phyloP scores from a whole-genome alignment of 2,888 invertebrate genomes.

The Ephialtes manifestator region DNA sequence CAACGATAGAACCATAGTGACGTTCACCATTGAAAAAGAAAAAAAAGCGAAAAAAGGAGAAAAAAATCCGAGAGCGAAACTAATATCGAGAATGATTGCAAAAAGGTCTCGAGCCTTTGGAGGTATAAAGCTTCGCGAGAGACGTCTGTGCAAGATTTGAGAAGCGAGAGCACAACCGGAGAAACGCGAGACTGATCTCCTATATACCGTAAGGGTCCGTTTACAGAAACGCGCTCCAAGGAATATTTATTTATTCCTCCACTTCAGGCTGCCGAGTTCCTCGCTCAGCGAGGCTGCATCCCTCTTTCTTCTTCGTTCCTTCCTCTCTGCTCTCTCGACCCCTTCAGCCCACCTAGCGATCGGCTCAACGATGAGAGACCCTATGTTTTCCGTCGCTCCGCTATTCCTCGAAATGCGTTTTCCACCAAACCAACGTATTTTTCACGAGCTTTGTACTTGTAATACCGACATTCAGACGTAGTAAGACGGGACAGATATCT shows the following conservation, averaged over 20 bases:
- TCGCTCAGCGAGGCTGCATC: constrained; percentile 4
- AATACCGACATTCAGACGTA: constrained; percentile 4
- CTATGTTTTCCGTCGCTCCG: constrained; percentile 19
- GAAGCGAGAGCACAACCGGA: constrained; percentile 40
- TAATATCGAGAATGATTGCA: constrained; percentile 70
- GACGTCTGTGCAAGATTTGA: constrained; percentile 64
- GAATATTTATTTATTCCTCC: constrained; percentile 70
- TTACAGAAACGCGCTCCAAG: constrained; percentile 61
- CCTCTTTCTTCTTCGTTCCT: not conserved
- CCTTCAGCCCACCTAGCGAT: not conserved
- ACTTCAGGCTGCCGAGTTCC: constrained; percentile 46
- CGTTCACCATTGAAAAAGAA: constrained; percentile 65
- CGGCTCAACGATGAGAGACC: constrained; percentile 36
- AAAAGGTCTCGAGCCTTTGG: constrained; percentile 63
- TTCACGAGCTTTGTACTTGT: constrained; percentile 23
- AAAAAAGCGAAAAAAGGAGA: constrained; percentile 59
- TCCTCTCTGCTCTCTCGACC: constrained; percentile 32
- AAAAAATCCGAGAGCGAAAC: constrained; percentile 67
- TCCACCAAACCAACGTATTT: constrained; percentile 21
- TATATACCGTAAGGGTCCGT: constrained; percentile 62
- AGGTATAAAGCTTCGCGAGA: constrained; percentile 56
- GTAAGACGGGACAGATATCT: constrained; percentile 3
- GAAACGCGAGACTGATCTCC: constrained; percentile 66
- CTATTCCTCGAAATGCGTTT: constrained; percentile 24
- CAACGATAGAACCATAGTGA: constrained; percentile 37